These are phyloP conservation scores for Dryobotodes eremita DNA, from an alignment of 2,888 invertebrate genomes.

Conservation along the genomic window DNA sequence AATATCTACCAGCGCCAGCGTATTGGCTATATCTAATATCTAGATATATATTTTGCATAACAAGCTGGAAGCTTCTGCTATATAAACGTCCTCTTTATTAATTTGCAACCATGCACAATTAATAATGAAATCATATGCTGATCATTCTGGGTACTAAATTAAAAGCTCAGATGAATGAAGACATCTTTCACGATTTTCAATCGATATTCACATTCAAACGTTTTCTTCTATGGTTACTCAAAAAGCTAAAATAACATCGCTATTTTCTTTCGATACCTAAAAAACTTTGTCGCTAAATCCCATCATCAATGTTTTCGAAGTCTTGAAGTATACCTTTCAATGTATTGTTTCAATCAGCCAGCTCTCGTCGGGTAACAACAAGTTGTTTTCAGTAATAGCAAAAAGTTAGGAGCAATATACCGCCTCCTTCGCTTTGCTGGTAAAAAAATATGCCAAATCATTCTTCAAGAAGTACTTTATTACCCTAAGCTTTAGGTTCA, in stretches of 20 bases:
- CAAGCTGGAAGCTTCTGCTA: background rate
- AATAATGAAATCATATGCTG: background rate
- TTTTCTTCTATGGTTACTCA: background rate
- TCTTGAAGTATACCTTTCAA: slow-evolving; percentile 45
- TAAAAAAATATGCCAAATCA: slow-evolving; percentile 62
- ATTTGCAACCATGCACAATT: background rate
- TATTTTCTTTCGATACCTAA: slow-evolving; percentile 24
- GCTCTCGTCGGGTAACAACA: slow-evolving; percentile 30
- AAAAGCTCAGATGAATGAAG: background rate
- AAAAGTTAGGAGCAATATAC: slow-evolving; percentile 58
- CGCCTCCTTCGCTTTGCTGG: slow-evolving; percentile 26
- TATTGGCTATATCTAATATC: background rate
- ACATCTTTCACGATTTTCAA: background rate
- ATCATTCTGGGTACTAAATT: background rate
- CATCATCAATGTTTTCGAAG: slow-evolving; percentile 27
- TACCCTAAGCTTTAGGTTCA: slow-evolving; percentile 35
- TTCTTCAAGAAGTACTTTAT: slow-evolving; percentile 57
- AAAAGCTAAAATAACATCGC: slow-evolving; percentile 8
- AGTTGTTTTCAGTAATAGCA: slow-evolving; percentile 53
- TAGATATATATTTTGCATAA: background rate
- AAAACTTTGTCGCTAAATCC: slow-evolving; percentile 38
- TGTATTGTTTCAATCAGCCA: slow-evolving; percentile 49
- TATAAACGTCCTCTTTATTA: background rate
- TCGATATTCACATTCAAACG: background rate
- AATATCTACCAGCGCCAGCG: background rate